A percentile compares a stretch with the other conserved stretches of the same genome.
These are phyloP conservation scores for Catajapyx aquilonaris DNA, from an alignment of 1,140 invertebrate genomes.

Conservation along the genomic window DNA sequence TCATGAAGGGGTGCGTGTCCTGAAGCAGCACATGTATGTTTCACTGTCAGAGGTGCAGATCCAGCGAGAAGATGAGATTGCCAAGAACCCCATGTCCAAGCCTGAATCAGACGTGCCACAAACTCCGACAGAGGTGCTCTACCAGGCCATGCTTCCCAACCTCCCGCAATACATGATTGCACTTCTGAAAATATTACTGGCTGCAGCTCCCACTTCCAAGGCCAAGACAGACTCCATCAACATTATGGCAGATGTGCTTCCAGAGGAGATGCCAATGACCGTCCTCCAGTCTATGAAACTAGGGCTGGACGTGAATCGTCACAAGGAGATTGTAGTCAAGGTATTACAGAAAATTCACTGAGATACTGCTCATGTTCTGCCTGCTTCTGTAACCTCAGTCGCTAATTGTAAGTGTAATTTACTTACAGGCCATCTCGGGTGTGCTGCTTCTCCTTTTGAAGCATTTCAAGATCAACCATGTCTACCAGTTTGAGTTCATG, in stretches of 20 bases:
- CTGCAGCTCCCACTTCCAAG: conserved; percentile 92
- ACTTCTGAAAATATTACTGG: conserved; percentile 86
- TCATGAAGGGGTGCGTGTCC: conserved; percentile 77
- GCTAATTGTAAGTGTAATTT: too few species aligned
- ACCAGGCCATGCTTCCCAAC: conserved; percentile 69
- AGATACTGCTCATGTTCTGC: too few species aligned
- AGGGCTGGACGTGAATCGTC: conserved; percentile 90
- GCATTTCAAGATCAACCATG: conserved; percentile 97
- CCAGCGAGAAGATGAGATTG: conserved; percentile 48
- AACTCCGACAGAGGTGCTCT: conserved; percentile 69
- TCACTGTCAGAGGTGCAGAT: conserved; percentile 65
- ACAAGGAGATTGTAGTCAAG: conserved; percentile 98
- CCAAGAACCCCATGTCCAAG: conserved; percentile 23
- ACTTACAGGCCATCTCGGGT: conserved; percentile 86
- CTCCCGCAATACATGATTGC: conserved; percentile 95
- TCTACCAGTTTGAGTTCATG: conserved; percentile 99
- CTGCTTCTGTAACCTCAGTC: too few species aligned
- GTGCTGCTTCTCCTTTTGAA: conserved; percentile 84
- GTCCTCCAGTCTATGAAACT: conserved; percentile 93
- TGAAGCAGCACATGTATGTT: conserved; percentile 69
- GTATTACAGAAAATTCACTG: too few species aligned
- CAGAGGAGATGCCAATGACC: conserved; percentile 91
- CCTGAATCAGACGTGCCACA: conserved; percentile 46
- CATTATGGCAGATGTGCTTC: conserved; percentile 90
- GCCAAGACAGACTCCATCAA: conserved; percentile 96